Conservation (phyloP, 2,888 invertebrate genomes). For the Pseudococcus longispinus region DNA sequence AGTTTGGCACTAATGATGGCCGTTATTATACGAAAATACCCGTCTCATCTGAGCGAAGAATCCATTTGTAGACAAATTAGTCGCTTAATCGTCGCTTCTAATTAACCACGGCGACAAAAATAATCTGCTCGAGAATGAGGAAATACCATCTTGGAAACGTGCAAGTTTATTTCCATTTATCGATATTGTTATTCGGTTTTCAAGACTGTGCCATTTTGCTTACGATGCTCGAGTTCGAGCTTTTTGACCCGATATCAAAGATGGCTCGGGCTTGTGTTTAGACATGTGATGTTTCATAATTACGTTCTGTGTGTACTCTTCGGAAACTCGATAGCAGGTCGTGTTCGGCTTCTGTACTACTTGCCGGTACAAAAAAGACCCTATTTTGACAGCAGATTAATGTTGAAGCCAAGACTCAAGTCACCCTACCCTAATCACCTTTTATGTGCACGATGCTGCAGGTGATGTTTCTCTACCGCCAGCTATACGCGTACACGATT, state of each 20-base stretch:
- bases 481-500: background rate
- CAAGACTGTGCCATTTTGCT: background rate
- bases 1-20: background rate
- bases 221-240: background rate
- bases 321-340: slow-evolving; percentile 31
- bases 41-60: background rate
- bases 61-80: background rate
- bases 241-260: background rate
- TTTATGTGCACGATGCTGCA: slow-evolving; percentile 6
- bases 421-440: slow-evolving; percentile 27
- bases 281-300: slow-evolving; percentile 30
- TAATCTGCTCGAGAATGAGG: background rate
- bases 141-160: background rate
- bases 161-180: background rate
- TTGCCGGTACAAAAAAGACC: slow-evolving; percentile 1
- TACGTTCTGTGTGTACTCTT: background rate
- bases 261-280: slow-evolving; percentile 12
- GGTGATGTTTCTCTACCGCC: background rate
- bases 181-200: background rate
- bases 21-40: background rate
- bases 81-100: background rate
- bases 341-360: slow-evolving; percentile 19
- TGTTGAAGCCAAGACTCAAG: background rate
- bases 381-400: slow-evolving; percentile 28
- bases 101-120: background rate